Base-by-base conservation (phyloP, 2,113 vertebrate species). In the Myocastor coypus region DNA sequence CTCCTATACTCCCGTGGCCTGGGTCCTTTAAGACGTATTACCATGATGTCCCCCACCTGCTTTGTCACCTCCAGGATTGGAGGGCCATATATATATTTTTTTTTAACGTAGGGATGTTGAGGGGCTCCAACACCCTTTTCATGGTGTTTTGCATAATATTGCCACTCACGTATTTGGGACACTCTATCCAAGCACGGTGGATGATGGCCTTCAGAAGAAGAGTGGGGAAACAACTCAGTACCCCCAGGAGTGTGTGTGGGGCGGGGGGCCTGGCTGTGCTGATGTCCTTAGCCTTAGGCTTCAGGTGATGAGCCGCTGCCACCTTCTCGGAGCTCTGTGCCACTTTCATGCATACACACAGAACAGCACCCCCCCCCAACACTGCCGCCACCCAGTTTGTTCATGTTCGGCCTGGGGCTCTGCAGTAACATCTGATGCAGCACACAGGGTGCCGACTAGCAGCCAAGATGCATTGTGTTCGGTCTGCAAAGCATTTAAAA, bases 401-500 rank as follows among this genome's bases (percentile, higher is more conserved):
- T 37, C 83, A 0, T 0, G n/a, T 24, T 30, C 50, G 22, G 1
- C 52, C 80, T 9, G 5, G 86, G 84, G 28, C 55, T 4, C 11
- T 37, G 34, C 64, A 34, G 71, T 11, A 2, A 75, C 5, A 0
- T 63, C 42, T 37, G 37, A 75, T 16, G 28, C 22, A 34, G 69
- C 57, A 1, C n/a, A 59, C 42, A 85, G 52, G 37, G 52, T 42
- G 57, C 66, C 34, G 1, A 10, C 81, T 26, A 52, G 85, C 87
- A 40, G 80, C 90, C 81, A 68, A 82, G 61, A 50, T 59, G 83
- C 22, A 0, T 83, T 93, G 57, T 86, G 83, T 92, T 93, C 91
- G 85, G 87, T 95, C 90, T 95, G 55, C 46, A 80, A 71, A 77
- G 32, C 14, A 28, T 83, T 96, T 66, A n/a, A 89, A 68, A 77